Evolutionary conservation across 2,113 vertebrate species (phyloP).

Genomic region (Hystrix brachyura): DNA sequence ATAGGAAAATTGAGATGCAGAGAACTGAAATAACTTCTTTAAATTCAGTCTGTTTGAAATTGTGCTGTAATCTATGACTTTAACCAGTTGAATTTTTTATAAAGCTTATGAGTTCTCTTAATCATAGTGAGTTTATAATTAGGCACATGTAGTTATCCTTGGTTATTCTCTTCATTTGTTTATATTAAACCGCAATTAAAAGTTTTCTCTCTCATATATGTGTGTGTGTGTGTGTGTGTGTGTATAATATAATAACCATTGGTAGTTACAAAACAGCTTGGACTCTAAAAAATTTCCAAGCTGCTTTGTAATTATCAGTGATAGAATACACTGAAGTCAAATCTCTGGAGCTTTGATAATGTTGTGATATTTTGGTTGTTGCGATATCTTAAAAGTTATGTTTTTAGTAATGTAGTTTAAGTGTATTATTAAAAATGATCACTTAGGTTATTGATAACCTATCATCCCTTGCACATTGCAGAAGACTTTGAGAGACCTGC

Average conservation of each 20-base stretch:
- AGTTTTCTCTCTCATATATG: background rate
- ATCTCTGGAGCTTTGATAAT: background rate
- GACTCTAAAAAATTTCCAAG: too few species aligned
- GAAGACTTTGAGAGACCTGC: background rate
- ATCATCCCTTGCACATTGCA: background rate
- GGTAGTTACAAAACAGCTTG: too few species aligned
- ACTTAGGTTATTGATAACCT: background rate
- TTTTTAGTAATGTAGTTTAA: conserved; percentile 9
- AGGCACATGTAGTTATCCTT: background rate
- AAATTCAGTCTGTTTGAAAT: conserved; percentile 29
- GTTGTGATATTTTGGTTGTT: background rate
- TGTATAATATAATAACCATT: too few species aligned
- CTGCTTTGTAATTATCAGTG: background rate
- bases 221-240: too few species aligned
- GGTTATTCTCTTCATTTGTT: conserved; percentile 18
- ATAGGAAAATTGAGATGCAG: background rate
- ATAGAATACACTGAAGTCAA: conserved; percentile 35
- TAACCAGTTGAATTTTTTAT: conserved; percentile 30
- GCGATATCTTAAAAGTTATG: background rate
- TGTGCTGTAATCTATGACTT: background rate
- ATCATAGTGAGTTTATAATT: conserved; percentile 38
- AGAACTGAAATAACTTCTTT: conserved; percentile 42
- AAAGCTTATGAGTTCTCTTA: conserved; percentile 10
- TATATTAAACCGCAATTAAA: background rate
- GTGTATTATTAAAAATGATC: background rate